phyloP scores from a whole-genome alignment of 2,888 invertebrate genomes.

The Mechanitis messenoides region DNA sequence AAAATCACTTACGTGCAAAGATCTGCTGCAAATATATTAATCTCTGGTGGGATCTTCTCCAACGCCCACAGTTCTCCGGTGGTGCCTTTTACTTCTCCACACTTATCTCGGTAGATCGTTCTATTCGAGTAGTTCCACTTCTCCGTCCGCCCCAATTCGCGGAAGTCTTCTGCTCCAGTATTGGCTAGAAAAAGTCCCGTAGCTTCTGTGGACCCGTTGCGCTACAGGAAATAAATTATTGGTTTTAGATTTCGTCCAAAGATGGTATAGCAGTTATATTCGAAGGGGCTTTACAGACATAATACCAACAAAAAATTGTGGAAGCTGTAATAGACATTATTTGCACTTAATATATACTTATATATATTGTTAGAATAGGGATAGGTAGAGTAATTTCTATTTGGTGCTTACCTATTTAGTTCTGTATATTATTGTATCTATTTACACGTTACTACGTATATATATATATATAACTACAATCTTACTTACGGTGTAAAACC shows the following conservation, averaged over 20 bases:
- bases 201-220: conserved; percentile 82
- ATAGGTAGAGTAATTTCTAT: background rate
- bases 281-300: conserved; percentile 27
- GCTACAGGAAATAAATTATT: conserved; percentile 59
- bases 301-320: background rate
- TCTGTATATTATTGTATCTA: background rate
- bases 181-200: conserved; percentile 87
- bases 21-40: conserved; percentile 84
- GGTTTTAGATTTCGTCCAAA: no score
- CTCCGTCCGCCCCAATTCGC: conserved; percentile 79
- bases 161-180: conserved; percentile 81
- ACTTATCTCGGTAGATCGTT: conserved; percentile 77
- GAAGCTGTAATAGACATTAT: background rate
- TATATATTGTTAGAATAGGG: no score
- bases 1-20: conserved; percentile 81
- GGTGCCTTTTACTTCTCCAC: conserved; percentile 82
- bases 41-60: conserved; percentile 67
- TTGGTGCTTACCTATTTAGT: background rate
- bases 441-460: background rate
- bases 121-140: conserved; percentile 80
- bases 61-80: conserved; percentile 91
- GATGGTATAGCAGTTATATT: no score
- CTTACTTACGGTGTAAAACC: conserved; percentile 84
- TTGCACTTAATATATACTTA: background rate
- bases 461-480: background rate